Evolutionary conservation across 2,113 vertebrate species (phyloP).

Genomic region (Ivindomyrus marchei): DNA sequence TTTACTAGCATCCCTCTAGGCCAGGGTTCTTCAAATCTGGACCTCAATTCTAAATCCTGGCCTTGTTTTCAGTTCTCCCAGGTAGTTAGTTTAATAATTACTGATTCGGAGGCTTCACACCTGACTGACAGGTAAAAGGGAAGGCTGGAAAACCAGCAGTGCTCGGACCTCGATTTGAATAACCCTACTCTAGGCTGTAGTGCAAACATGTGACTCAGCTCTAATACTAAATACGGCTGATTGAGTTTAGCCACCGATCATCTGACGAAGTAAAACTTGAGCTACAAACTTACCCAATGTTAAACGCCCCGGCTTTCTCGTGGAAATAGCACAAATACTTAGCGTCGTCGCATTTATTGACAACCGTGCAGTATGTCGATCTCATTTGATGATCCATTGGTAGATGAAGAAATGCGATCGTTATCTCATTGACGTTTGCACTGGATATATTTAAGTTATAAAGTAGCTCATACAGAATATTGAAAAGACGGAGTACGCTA

Average conservation of each 20-base stretch:
- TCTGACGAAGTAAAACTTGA: not conserved
- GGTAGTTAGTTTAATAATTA: too few relatives aligned
- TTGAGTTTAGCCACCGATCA: not conserved
- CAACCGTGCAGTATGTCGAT: slow-evolving; percentile 35
- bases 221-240: not conserved
- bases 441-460: not conserved
- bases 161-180: too few relatives aligned
- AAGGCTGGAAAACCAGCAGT: too few relatives aligned
- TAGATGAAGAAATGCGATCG: not conserved
- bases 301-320: slow-evolving; percentile 25
- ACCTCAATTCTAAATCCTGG: too few relatives aligned
- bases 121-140: too few relatives aligned
- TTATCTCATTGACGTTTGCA: not conserved
- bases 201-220: not conserved
- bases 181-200: not conserved
- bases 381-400: not conserved
- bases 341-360: slow-evolving; percentile 36
- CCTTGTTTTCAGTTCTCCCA: too few relatives aligned
- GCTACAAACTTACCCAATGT: slow-evolving; percentile 45
- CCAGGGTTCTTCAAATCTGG: too few relatives aligned
- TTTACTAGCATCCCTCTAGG: not conserved
- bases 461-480: not conserved
- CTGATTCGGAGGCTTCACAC: too few relatives aligned
- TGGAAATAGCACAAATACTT: slow-evolving; percentile 47
- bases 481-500: not conserved